Percentiles rank a stretch among this genome's conserved stretches.
phyloP scores from a whole-genome alignment of 2,888 invertebrate species.

The Pristionchus maxplancki region DNA sequence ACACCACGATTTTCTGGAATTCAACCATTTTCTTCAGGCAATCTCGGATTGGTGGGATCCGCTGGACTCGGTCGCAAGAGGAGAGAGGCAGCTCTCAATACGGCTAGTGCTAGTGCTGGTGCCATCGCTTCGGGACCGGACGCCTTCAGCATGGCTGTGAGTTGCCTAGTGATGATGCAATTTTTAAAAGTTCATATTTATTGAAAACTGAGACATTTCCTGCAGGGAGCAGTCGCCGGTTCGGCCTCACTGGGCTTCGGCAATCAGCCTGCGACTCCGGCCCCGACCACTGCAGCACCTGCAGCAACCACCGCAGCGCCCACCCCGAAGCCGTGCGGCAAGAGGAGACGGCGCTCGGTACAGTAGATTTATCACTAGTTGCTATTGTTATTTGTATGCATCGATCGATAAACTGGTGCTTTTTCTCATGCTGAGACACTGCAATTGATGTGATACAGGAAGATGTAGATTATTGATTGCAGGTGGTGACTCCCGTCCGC shows the following conservation, averaged over 20 bases:
- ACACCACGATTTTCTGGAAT: neutral
- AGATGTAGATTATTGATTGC: neutral
- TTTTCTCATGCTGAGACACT: neutral
- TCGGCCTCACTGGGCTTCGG: neutral
- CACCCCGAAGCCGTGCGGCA: neutral
- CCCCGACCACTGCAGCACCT: conserved; percentile 6
- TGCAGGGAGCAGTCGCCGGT: neutral
- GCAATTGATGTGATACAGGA: too few relatives aligned
- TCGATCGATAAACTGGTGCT: conserved; percentile 6
- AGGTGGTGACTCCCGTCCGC: neutral
- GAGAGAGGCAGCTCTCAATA: neutral
- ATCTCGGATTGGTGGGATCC: neutral
- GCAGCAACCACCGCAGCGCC: neutral
- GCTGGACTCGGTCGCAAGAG: neutral
- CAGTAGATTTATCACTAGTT: neutral
- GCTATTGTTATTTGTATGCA: neutral
- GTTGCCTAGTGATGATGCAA: neutral
- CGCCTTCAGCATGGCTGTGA: neutral
- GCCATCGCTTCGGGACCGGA: neutral
- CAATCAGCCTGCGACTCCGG: neutral
- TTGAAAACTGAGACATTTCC: neutral
- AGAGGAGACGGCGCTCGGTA: conserved; percentile 12
- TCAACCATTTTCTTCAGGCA: neutral
- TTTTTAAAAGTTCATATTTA: neutral
- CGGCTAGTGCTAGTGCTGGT: neutral